Percentiles rank a stretch among this genome's conserved stretches.
Conservation (phyloP, 2,113 vertebrate genomes). For the Apistogramma diplotaenia region DNA sequence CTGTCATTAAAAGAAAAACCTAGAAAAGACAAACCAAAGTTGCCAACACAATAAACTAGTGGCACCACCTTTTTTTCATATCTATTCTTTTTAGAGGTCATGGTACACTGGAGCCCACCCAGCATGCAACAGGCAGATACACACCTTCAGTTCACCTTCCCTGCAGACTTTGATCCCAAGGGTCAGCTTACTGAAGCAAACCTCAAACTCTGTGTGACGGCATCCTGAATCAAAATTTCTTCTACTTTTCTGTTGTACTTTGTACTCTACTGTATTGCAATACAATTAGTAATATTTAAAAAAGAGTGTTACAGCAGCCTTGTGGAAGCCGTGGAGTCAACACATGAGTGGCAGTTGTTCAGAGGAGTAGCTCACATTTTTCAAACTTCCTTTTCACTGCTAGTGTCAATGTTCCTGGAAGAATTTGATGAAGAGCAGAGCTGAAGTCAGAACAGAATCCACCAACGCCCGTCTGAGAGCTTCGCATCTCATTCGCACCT, state of each 20-base stretch:
- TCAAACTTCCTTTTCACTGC: neutral
- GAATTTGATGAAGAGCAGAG: neutral
- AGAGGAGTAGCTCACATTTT: neutral
- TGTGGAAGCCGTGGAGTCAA: neutral
- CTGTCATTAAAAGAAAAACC: neutral
- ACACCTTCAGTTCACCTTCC: neutral
- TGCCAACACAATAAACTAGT: neutral
- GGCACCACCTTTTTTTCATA: neutral
- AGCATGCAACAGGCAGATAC: neutral
- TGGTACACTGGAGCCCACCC: neutral
- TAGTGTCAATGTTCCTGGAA: neutral
- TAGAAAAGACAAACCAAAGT: neutral
- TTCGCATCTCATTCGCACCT: neutral
- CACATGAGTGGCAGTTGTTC: neutral
- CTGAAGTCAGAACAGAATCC: neutral
- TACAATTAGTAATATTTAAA: neutral
- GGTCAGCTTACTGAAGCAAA: neutral
- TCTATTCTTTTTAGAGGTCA: neutral
- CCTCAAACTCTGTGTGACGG: neutral
- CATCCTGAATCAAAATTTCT: neutral
- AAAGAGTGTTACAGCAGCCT: neutral
- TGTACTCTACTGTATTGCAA: neutral
- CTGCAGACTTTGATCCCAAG: neutral
- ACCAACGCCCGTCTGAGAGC: neutral
- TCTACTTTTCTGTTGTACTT: neutral